phyloP scores from a whole-genome alignment of 2,797 vertebrate species.

The Sebastes iracundus region DNA sequence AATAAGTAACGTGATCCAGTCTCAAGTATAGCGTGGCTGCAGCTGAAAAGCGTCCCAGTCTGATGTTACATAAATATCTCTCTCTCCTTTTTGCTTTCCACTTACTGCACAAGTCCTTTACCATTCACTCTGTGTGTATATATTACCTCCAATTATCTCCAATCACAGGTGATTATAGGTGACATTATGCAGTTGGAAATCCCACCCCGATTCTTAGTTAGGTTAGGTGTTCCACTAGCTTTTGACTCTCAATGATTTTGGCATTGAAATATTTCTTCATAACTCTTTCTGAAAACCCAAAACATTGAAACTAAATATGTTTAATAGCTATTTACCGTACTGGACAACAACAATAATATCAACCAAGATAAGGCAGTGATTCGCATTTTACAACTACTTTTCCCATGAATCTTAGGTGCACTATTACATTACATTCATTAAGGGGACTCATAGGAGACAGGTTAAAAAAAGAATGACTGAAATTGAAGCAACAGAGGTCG shows the following conservation, averaged over 20 bases:
- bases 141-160: not conserved
- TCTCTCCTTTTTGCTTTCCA: not conserved
- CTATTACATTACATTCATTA: not conserved
- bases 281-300: not conserved
- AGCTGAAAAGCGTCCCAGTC: constrained; percentile 30
- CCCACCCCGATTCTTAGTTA: not conserved
- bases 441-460: not conserved
- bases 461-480: too few relatives aligned
- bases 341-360: not conserved
- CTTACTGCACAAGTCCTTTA: not conserved
- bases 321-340: not conserved
- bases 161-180: not conserved
- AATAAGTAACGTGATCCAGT: constrained; percentile 55
- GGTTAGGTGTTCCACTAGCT: not conserved
- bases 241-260: not conserved
- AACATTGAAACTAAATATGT: not conserved
- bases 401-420: not conserved
- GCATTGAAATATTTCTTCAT: not conserved
- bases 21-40: constrained; percentile 11
- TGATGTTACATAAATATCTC: constrained; percentile 35
- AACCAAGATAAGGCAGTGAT: not conserved
- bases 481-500: not conserved
- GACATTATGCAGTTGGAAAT: not conserved
- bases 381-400: not conserved
- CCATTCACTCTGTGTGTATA: not conserved